Base-by-base conservation (phyloP, 2,113 vertebrate species). In the Alethe castanea region DNA sequence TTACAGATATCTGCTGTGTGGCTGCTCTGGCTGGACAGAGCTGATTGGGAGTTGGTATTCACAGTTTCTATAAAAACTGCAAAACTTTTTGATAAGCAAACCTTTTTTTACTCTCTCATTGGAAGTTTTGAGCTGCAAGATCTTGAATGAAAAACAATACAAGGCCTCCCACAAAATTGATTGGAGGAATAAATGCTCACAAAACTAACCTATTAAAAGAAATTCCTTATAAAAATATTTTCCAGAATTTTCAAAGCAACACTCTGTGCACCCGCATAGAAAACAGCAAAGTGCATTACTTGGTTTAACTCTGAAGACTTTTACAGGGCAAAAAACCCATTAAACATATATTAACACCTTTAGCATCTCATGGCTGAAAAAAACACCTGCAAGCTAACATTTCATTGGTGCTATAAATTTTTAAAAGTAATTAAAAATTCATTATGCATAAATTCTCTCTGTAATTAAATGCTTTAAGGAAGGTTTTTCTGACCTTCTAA, bases 61-160 rank as follows among this genome's bases (percentile, higher is more conserved):
- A 50, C 13, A 3, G 22, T 72, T 89, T 56, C 40, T 42, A 17
- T 25, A 44, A 67, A 92, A 88, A 52, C 15, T 71, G 17, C 8
- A 59, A 71, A 70, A 35, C 2, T 38, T 60, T 89, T 88, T 76
- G 17, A 35, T 36, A 50, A 20, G 9, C 3, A 80, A 83, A 60
- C 4, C 3, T 19, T 77, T 53, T 25, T 9, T 9, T 1, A 0
- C 4, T 71, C 5, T 23, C 12, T 54, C 7, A 8, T 56, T 79
- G 33, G 15, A 82, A 64, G 17, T 36, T 82, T 73, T 88, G 12
- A 65, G 23, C 17, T 61, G 5, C 11, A 78, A 42, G 45, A 54
- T 15, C 40, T 65, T 57, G 15, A 81, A 78, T 6, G 3, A 83
- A 72, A 86, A 92, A 64, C 6, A n/a, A 35, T 31, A 42, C 7